phyloP scores from a whole-genome alignment of 2,797 vertebrate genomes.

The Tangara arthus region DNA sequence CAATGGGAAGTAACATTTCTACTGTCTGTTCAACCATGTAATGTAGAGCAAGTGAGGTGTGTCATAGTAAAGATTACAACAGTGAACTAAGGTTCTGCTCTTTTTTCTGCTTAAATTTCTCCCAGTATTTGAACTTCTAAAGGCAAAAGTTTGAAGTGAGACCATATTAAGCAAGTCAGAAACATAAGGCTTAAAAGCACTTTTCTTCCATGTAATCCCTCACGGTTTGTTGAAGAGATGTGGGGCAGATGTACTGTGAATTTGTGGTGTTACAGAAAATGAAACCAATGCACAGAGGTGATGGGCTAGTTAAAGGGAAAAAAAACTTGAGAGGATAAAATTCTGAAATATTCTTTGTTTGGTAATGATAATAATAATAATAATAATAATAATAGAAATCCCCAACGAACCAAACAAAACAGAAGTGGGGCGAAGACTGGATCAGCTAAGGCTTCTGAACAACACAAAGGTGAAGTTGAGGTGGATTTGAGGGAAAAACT shows the following conservation, averaged over 20 bases:
- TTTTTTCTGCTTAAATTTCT: neutral
- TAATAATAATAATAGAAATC: neutral
- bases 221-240: neutral
- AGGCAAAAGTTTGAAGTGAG: neutral
- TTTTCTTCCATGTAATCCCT: neutral
- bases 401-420: neutral
- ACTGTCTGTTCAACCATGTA: conserved; percentile 1
- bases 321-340: neutral
- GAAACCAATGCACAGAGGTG: neutral
- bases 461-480: neutral
- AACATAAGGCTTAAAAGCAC: neutral
- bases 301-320: neutral
- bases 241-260: neutral
- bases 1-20: conserved; percentile 7
- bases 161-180: neutral
- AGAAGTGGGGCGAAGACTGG: neutral
- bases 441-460: neutral
- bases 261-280: neutral
- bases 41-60: neutral
- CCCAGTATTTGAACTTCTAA: neutral
- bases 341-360: neutral
- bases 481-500: neutral
- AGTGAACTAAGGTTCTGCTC: neutral
- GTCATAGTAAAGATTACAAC: neutral
- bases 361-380: too few relatives aligned